Conservation (phyloP, 2,888 invertebrate genomes). For the Plutella xylostella region DNA sequence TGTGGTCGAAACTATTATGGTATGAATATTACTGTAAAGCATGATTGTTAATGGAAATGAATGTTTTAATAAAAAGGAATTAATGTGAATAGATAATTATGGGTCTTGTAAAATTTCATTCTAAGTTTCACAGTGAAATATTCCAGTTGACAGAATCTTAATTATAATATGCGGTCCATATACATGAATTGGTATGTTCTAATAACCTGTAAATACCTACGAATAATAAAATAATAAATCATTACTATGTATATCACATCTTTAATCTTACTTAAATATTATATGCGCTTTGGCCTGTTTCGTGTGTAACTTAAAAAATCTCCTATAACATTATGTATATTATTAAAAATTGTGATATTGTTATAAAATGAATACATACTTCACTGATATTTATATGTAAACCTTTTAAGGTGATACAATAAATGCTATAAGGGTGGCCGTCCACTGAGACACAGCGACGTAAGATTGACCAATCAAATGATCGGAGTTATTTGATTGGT, state of each 20-base stretch:
- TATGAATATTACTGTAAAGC: constrained; percentile 26
- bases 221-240: constrained; percentile 30
- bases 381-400: constrained; percentile 40
- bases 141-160: background rate
- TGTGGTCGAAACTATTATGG: constrained; percentile 29
- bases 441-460: background rate
- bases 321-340: constrained; percentile 63
- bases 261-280: constrained; percentile 50
- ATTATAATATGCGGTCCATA: constrained; percentile 34
- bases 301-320: constrained; percentile 52
- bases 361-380: constrained; percentile 52
- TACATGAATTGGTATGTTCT: constrained; percentile 21
- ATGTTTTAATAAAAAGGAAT: constrained; percentile 46
- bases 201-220: constrained; percentile 39
- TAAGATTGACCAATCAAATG: background rate
- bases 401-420: constrained; percentile 18
- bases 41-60: constrained; percentile 51
- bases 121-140: background rate
- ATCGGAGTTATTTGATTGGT: background rate
- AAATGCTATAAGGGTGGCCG: background rate
- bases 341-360: constrained; percentile 71
- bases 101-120: background rate
- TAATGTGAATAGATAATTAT: constrained; percentile 2
- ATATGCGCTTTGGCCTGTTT: constrained; percentile 60
- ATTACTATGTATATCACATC: constrained; percentile 47